Conservation (phyloP, 1,140 invertebrate species). For the Brachionus plicatilis region DNA sequence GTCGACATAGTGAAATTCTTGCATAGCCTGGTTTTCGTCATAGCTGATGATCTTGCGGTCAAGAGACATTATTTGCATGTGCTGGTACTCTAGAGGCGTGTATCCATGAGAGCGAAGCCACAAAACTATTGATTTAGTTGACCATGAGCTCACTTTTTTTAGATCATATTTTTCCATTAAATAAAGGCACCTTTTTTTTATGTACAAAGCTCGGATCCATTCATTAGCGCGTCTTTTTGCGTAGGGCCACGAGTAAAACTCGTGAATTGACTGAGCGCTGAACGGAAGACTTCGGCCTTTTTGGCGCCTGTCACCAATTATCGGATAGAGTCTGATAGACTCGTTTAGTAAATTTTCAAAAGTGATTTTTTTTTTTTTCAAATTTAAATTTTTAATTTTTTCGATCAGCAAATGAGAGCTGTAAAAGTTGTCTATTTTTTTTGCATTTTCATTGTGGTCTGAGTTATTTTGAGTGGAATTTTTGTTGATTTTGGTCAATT, state of each 20-base stretch:
- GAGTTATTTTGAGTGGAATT: background rate
- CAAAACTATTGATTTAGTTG: constrained; percentile 57
- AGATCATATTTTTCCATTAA: constrained; percentile 10
- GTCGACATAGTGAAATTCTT: background rate
- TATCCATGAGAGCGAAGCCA: constrained; percentile 59
- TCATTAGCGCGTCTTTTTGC: constrained; percentile 59
- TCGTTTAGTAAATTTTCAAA: background rate
- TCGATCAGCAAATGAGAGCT: background rate
- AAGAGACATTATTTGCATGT: constrained; percentile 15
- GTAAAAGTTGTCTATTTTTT: background rate
- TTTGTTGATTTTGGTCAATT: background rate
- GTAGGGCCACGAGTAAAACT: constrained; percentile 57
- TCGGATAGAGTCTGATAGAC: background rate
- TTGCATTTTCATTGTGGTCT: background rate
- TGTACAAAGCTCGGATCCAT: constrained; percentile 29
- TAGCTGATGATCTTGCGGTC: background rate
- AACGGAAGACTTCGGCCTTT: constrained; percentile 46
- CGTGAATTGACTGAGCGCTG: constrained; percentile 54
- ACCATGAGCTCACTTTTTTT: constrained; percentile 50
- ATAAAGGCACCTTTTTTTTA: background rate
- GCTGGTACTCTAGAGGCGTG: constrained; percentile 47
- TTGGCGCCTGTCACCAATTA: background rate
- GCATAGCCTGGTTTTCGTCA: background rate
- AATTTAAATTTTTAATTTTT: background rate
- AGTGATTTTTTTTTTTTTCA: background rate